Evolutionary conservation across 30 jellyfish, hydroid and myxozoan species (phyloP).

Genomic region (Calvadosia cruxmelitensis): DNA sequence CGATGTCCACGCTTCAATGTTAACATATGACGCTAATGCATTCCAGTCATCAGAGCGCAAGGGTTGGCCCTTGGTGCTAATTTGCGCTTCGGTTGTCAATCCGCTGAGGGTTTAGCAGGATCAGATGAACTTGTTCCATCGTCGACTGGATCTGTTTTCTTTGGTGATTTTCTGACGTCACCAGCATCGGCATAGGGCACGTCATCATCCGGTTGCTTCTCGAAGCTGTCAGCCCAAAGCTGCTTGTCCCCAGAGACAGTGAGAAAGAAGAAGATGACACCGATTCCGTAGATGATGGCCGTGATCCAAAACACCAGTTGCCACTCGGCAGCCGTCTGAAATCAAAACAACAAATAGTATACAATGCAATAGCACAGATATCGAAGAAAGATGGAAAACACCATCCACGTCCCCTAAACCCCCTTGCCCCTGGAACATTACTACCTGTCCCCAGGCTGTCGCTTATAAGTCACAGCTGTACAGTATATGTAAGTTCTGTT

Average conservation of each 20-base stretch:
- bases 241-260: constrained; percentile 97
- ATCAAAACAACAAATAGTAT: neutral
- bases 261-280: constrained; percentile 81
- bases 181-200: neutral
- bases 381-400: neutral
- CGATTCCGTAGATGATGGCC: constrained; percentile 74
- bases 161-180: neutral
- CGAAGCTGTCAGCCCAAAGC: constrained; percentile 91
- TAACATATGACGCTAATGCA: no score
- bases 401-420: neutral
- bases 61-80: neutral
- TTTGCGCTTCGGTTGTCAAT: neutral
- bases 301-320: constrained; percentile 98
- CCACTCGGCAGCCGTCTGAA: constrained; percentile 99
- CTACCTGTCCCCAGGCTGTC: neutral
- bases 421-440: neutral
- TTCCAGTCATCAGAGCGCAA: neutral
- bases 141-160: neutral
- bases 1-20: no score
- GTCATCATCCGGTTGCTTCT: neutral
- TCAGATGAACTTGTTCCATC: no score
- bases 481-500: no score
- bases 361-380: neutral
- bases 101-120: no score
- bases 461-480: no score